Base-by-base conservation (phyloP, 2,888 invertebrate genomes). In the Eupsilia transversa region DNA sequence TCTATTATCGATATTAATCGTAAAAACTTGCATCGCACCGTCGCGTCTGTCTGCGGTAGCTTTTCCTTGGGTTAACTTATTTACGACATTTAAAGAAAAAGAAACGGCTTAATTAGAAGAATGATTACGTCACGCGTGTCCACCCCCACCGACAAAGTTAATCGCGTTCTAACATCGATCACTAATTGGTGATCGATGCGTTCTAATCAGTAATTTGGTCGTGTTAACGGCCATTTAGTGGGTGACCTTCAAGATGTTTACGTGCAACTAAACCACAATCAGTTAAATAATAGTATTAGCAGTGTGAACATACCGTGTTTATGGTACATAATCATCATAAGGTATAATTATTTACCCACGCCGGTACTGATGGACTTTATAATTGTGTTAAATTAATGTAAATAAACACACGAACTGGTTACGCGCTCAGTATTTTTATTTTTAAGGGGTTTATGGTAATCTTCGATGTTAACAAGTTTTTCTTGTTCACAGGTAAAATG, bases 401-500 rank as follows among this genome's bases (percentile, higher is more conserved):
- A 67, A 84, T 61, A 60, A 73, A 81, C 41, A 54, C 30, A 27
- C 27, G n/a, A 70, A 78, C 67, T 57, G 67, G 82, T 82, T 77
- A 14, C 27, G 38, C 46, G 17, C 49, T 46, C 23, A n/a, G 49
- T 80, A 59, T 74, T 80, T 84, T 80, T 80, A 60, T 65, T 75
- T 71, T 35, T 54, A 38, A 65, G 9, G 65, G 64, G 41, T 72
- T 70, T 41, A 60, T 70, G 43, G 67, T 60, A 17, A 66, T 27
- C 27, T 33, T 71, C 23, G 64, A 69, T 71, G 12, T 72, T 68
- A 77, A 86, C 78, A 68, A 52, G 69, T 86, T 84, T 87, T 74
- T 83, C 78, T 92, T 92, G 87, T 92, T 85, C 72, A 68, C 94
- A 94, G 94, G 89, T 92, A 91, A 81, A 86, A 92, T 90, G 90